phyloP scores from a whole-genome alignment of 2,888 invertebrate genomes.

The Actias luna region DNA sequence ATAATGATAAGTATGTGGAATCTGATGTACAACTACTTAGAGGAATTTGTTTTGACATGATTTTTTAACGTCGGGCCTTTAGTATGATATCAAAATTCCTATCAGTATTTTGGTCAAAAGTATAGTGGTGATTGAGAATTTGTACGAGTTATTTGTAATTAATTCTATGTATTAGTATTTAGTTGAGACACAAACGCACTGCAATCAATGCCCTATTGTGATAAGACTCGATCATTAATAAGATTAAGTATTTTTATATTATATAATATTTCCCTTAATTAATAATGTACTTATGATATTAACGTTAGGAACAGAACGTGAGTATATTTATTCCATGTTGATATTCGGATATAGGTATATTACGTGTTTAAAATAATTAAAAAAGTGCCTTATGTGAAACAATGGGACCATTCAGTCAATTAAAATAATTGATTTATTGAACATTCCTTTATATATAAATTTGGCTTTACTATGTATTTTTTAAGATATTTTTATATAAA shows the following conservation, averaged over 20 bases:
- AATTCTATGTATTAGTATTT: constrained; percentile 6
- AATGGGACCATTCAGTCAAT: constrained; percentile 66
- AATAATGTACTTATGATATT: constrained; percentile 59
- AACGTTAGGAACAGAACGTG: constrained; percentile 46
- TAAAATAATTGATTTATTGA: constrained; percentile 64
- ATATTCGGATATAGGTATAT: constrained; percentile 35
- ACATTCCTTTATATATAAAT: constrained; percentile 69
- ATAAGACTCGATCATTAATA: constrained; percentile 49
- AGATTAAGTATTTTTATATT: constrained; percentile 33
- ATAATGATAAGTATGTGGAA: background rate
- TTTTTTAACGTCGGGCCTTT: background rate
- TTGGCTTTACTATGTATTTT: constrained; percentile 55
- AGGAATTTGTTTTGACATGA: background rate
- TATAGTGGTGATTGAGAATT: constrained; percentile 1
- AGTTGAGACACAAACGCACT: constrained; percentile 29
- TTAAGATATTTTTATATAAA: constrained; percentile 56
- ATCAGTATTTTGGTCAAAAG: background rate
- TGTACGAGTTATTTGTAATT: background rate
- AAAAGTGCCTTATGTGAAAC: constrained; percentile 66
- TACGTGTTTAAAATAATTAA: constrained; percentile 24
- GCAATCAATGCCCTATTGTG: constrained; percentile 49
- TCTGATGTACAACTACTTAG: background rate
- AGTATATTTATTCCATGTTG: constrained; percentile 49
- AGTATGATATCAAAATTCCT: background rate
- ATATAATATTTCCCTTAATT: constrained; percentile 34